Evolutionary conservation across 2,113 vertebrate genomes (phyloP), one percentile per base, ranked within the genome.

Genomic region (Solea solea): DNA sequence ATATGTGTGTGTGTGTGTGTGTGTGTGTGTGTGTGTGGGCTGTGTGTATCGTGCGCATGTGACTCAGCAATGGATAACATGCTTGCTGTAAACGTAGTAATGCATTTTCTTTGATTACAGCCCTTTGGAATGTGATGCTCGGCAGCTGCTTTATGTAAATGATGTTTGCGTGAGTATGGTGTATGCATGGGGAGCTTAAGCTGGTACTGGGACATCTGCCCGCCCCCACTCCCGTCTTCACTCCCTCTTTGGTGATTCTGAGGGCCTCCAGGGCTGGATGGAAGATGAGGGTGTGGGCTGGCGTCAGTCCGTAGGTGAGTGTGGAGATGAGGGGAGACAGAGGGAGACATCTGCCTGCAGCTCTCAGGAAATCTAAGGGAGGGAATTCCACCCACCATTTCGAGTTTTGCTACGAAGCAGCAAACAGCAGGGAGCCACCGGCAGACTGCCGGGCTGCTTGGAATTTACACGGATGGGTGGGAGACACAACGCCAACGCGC

Each of bases 361-460:
- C 87, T 74, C 21, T 71, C 80, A 70, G 73, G 74, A 81, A 76
- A 81, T 62, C 78, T 90, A 83, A 78, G 69, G 45, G 72, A 71
- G 78, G 88, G 79, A 88, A 90, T 89, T 88, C 88, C 82, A 70
- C 88, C 86, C 61, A 90, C 79, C 68, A 52, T 56, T 75, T 74
- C 73, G 82, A 84, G 83, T 65, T 65, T 51, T 65, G 61, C 75
- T 59, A 74, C 3, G 5, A 69, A 75, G 84, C 52, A 73, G 48
- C 80, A 67, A 76, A 75, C 87, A 84, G 86, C 72, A 64, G 86
- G 87, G 66, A 71, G 69, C 60, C 64, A 74, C 60, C 45, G 27
- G 51, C 76, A 81, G 69, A 69, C 83, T 80, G 84, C 83, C 65
- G 51, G 53, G 44, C 72, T 81, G 59, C 62, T 51, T 53, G 58